A percentile compares a stretch with the other conserved stretches of the same genome.
Conservation (phyloP, 1,140 invertebrate species). For the Notospermus geniculatus region DNA sequence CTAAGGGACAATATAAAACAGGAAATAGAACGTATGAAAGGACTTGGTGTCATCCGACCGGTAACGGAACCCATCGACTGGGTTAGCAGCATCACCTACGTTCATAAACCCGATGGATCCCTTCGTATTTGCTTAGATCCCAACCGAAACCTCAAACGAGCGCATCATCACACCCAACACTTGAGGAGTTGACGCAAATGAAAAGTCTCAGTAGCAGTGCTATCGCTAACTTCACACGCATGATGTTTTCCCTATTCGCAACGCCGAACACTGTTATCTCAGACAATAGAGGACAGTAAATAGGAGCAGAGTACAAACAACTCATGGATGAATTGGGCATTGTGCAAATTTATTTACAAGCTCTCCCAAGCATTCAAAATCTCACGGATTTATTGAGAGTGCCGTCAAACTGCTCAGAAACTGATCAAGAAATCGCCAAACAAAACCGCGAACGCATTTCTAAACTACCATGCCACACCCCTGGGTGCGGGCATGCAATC, state of each 20-base stretch:
- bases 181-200: slow-evolving; percentile 29
- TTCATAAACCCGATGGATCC: too few species aligned
- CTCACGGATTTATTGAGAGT: too few species aligned
- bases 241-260: slow-evolving; percentile 17
- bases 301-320: neutral
- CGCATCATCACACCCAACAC: slow-evolving; percentile 21
- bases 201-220: slow-evolving; percentile 9
- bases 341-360: neutral
- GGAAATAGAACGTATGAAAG: slow-evolving; percentile 17
- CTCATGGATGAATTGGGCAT: slow-evolving; percentile 13
- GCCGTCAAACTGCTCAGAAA: too few species aligned
- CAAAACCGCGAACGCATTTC: too few species aligned
- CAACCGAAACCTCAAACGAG: too few species aligned
- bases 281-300: slow-evolving; percentile 7
- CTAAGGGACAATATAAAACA: slow-evolving; percentile 17
- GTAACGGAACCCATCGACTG: slow-evolving; percentile 33
- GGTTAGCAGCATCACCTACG: too few species aligned
- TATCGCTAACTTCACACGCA: neutral
- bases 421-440: too few species aligned
- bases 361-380: too few species aligned
- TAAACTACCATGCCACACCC: too few species aligned
- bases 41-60: slow-evolving; percentile 31
- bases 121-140: too few species aligned
- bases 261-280: slow-evolving; percentile 12
- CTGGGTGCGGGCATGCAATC: too few species aligned